Evolutionary conservation across 2,113 vertebrate genomes (phyloP).

Genomic region (Ellobius talpinus): DNA sequence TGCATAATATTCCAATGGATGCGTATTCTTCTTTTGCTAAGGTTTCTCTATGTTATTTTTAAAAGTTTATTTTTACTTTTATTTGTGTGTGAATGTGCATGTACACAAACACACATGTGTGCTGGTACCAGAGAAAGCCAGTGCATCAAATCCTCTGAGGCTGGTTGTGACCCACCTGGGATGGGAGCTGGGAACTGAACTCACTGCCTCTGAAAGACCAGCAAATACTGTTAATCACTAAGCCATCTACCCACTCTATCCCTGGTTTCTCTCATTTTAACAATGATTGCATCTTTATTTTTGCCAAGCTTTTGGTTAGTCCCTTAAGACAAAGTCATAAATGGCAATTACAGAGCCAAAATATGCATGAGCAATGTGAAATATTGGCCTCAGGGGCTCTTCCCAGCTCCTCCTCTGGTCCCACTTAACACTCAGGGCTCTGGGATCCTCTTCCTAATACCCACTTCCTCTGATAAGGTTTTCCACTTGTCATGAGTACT

Average conservation of each 20-base stretch:
- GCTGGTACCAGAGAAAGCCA: not conserved
- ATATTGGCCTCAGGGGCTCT: not conserved
- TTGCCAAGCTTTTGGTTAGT: conserved; percentile 29
- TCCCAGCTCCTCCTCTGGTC: not conserved
- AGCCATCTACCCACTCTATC: too few relatives aligned
- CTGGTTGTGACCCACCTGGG: not conserved
- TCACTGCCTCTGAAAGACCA: not conserved
- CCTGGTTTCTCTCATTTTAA: not conserved
- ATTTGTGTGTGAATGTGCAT: not conserved
- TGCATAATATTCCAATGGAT: not conserved
- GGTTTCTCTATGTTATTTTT: not conserved
- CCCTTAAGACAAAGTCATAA: not conserved
- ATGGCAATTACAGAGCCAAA: not conserved
- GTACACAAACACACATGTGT: not conserved
- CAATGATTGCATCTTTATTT: not conserved
- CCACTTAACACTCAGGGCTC: not conserved
- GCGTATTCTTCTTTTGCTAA: conserved; percentile 36
- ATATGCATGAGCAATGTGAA: not conserved
- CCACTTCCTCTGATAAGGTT: conserved; percentile 25
- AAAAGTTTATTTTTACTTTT: not conserved
- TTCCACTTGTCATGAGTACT: conserved; percentile 58
- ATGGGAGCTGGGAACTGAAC: not conserved
- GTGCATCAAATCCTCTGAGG: not conserved
- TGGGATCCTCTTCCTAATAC: conserved; percentile 5
- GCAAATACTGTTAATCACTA: not conserved